Conservation (phyloP, 2,113 vertebrate genomes). For the Sylvicapra grimmia region DNA sequence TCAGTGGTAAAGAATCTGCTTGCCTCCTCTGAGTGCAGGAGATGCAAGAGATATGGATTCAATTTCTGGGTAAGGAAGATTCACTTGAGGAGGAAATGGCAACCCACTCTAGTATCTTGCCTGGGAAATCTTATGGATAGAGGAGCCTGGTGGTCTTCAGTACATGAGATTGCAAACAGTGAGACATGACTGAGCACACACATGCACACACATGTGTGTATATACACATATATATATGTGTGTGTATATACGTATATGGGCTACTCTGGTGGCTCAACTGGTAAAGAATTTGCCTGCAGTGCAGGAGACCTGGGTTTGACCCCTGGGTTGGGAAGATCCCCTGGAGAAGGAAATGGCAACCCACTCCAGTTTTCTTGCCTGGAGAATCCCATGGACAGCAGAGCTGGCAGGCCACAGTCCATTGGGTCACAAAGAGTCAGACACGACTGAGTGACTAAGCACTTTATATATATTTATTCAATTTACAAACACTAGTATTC, state of each 20-base stretch:
- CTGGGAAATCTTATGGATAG: background rate
- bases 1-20: background rate
- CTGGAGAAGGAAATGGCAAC: too few species aligned
- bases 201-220: background rate
- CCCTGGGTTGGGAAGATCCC: too few species aligned
- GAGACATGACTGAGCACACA: background rate
- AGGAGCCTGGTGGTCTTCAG: background rate
- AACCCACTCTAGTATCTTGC: background rate
- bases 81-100: background rate
- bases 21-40: background rate
- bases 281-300: too few species aligned
- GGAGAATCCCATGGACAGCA: too few species aligned
- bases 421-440: too few species aligned
- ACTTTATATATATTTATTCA: background rate
- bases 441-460: too few species aligned
- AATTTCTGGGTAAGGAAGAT: background rate
- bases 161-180: background rate
- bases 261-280: too few species aligned
- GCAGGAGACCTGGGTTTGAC: too few species aligned
- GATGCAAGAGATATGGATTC: background rate
- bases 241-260: background rate
- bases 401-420: too few species aligned
- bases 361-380: too few species aligned
- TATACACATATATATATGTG: too few species aligned
- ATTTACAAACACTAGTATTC: background rate